These are phyloP conservation scores for Oscheius onirici DNA, from an alignment of 2,888 invertebrate genomes.

Conservation along the genomic window DNA sequence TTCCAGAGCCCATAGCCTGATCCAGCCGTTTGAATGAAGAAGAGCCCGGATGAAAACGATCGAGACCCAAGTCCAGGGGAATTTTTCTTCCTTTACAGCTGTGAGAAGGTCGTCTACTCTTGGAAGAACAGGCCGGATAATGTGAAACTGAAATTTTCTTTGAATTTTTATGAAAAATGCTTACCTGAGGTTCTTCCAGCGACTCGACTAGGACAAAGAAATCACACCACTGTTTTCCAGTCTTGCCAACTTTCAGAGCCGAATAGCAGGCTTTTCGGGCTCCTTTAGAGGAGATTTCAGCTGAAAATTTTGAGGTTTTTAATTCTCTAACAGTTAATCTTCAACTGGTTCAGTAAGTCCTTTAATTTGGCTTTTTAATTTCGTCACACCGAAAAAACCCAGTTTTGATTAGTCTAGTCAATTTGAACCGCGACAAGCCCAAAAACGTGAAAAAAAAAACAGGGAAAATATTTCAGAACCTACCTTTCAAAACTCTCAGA, in stretches of 20 bases:
- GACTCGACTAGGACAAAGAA: conserved; percentile 47
- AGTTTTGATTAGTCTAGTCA: too few relatives aligned
- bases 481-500: conserved; percentile 15
- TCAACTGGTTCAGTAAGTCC: too few relatives aligned
- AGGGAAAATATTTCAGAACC: background rate
- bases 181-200: conserved; percentile 60
- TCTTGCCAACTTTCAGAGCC: conserved; percentile 44
- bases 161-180: background rate
- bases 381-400: too few relatives aligned
- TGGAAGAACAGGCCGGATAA: conserved; percentile 47
- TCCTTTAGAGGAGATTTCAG: conserved; percentile 36
- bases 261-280: conserved; percentile 49
- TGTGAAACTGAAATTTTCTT: conserved; percentile 42
- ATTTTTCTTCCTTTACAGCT: conserved; percentile 17
- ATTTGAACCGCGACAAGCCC: too few relatives aligned
- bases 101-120: conserved; percentile 37
- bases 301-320: too few relatives aligned
- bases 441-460: background rate
- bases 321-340: too few relatives aligned
- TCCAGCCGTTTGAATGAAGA: conserved; percentile 61
- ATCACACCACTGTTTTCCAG: conserved; percentile 32
- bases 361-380: too few relatives aligned
- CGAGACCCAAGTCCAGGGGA: conserved; percentile 37
- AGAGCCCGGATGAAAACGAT: conserved; percentile 36
- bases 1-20: conserved; percentile 57